Percentiles rank a stretch among this genome's conserved stretches.
These are phyloP conservation scores for Brachionus sp. DNA, from an alignment of 1,140 invertebrate genomes.

Conservation along the genomic window DNA sequence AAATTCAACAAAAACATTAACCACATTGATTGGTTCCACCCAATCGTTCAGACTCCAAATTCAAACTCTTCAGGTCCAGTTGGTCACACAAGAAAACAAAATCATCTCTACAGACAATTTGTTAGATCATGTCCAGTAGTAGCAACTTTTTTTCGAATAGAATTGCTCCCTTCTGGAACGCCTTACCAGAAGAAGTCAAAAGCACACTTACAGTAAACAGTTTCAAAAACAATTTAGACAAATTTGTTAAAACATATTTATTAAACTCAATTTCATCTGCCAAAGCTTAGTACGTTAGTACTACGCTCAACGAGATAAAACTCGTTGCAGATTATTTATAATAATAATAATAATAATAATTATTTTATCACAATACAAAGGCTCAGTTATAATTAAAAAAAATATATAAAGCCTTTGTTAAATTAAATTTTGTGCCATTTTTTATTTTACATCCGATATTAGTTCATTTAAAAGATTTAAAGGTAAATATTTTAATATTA, in stretches of 20 bases:
- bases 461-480: too few relatives aligned
- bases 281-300: neutral
- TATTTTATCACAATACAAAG: too few relatives aligned
- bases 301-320: neutral
- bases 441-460: too few relatives aligned
- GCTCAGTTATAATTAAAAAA: too few relatives aligned
- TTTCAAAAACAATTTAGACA: slow-evolving; percentile 3
- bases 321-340: neutral
- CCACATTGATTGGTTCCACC: neutral
- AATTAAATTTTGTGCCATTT: too few relatives aligned
- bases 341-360: too few relatives aligned
- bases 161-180: slow-evolving; percentile 4
- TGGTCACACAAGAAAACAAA: slow-evolving; percentile 5
- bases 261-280: slow-evolving; percentile 10
- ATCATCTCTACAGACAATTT: slow-evolving; percentile 19
- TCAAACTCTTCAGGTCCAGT: slow-evolving; percentile 1
- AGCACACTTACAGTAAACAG: neutral
- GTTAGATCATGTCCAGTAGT: neutral
- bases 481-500: too few relatives aligned
- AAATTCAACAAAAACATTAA: slow-evolving; percentile 3
- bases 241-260: neutral
- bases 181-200: slow-evolving; percentile 9
- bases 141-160: slow-evolving; percentile 7
- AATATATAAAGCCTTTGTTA: too few relatives aligned
- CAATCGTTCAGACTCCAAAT: slow-evolving; percentile 1